Conservation (phyloP, 2,113 vertebrate species). For the Galbula dea region DNA sequence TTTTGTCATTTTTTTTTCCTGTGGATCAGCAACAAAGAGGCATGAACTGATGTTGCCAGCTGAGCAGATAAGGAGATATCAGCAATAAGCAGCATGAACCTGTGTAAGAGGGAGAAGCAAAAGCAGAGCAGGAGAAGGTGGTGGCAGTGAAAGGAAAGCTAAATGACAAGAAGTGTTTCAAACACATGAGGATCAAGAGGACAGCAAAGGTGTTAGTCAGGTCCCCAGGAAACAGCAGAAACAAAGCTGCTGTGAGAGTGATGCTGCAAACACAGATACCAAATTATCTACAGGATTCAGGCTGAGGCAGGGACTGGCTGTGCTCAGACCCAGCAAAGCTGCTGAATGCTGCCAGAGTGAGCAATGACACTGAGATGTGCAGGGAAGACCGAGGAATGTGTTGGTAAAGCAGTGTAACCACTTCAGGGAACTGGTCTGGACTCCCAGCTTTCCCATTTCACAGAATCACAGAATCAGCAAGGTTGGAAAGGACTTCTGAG, state of each 20-base stretch:
- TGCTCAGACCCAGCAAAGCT: background rate
- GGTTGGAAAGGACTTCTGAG: no score
- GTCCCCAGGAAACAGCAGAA: background rate
- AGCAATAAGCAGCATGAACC: background rate
- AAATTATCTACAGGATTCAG: fast-evolving
- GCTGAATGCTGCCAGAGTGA: background rate
- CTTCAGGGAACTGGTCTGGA: background rate
- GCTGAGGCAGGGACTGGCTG: background rate
- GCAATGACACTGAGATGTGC: background rate
- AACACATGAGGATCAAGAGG: background rate
- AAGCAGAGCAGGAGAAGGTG: background rate
- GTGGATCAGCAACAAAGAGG: background rate
- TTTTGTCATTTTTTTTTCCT: background rate
- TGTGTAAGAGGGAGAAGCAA: background rate
- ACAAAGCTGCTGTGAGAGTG: background rate
- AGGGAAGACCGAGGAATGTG: fast-evolving
- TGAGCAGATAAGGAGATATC: background rate
- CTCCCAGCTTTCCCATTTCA: background rate
- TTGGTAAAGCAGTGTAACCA: background rate
- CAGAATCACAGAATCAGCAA: no score
- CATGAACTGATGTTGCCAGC: background rate
- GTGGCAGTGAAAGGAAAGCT: background rate
- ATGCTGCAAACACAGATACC: background rate
- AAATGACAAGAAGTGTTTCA: background rate
- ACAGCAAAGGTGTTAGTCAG: background rate